Conservation (phyloP, 2,113 vertebrate species). For the Sceloporus tristichus region DNA sequence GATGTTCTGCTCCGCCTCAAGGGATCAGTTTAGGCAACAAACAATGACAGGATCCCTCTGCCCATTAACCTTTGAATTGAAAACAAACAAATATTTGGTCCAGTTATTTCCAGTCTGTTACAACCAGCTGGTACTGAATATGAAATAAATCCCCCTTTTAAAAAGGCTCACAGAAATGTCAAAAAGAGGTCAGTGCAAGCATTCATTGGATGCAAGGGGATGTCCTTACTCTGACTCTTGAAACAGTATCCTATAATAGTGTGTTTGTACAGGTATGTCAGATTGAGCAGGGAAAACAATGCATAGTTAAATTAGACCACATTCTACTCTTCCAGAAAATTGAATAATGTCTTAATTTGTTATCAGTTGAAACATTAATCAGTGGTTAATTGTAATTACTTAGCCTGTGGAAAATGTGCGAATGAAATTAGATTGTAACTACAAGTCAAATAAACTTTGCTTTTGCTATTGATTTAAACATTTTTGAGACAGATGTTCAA, state of each 20-base stretch:
- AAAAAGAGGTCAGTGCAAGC: conserved; percentile 35
- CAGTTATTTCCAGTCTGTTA: background rate
- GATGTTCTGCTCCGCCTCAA: background rate
- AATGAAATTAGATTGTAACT: conserved; percentile 78
- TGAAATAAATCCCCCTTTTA: conserved; percentile 45
- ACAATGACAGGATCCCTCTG: conserved; percentile 7
- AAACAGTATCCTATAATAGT: background rate
- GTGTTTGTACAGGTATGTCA: background rate
- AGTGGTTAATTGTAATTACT: conserved; percentile 79
- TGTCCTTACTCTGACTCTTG: background rate
- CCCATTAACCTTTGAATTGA: conserved; percentile 14
- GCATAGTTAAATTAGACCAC: conserved; percentile 47
- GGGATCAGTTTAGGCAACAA: background rate
- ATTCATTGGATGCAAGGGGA: conserved; percentile 32
- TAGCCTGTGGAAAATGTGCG: conserved; percentile 77
- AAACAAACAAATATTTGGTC: conserved; percentile 47
- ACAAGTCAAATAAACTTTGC: conserved; percentile 80
- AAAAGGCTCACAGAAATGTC: conserved; percentile 39
- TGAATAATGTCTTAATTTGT: conserved; percentile 68
- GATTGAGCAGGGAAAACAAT: background rate
- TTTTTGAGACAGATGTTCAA: conserved; percentile 80
- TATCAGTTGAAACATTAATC: conserved; percentile 78
- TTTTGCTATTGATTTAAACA: conserved; percentile 78
- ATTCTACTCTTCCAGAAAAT: conserved; percentile 63
- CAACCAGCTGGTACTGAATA: conserved; percentile 31